Percentiles rank a stretch among this genome's conserved stretches.
Conservation (phyloP, 2,113 vertebrate species). For the Pluvianellus socialis region DNA sequence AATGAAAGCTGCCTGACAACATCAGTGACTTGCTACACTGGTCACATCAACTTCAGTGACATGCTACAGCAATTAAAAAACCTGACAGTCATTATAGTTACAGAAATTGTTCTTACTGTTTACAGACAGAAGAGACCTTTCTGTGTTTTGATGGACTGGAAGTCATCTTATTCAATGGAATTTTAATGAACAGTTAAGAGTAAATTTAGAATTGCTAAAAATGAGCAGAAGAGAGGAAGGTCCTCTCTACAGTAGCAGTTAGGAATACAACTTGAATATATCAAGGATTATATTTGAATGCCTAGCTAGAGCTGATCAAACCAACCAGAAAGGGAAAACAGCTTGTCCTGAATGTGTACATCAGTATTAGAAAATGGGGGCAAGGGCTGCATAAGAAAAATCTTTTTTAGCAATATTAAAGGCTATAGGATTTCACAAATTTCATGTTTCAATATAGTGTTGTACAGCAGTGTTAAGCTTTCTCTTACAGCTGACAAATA, state of each 20-base stretch:
- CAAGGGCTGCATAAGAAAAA: background rate
- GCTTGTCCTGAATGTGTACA: background rate
- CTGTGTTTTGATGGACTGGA: background rate
- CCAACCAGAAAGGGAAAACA: background rate
- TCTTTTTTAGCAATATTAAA: background rate
- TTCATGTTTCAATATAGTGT: background rate
- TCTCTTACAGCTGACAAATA: background rate
- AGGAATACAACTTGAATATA: background rate
- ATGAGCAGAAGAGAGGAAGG: background rate
- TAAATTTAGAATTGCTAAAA: background rate
- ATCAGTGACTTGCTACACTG: background rate
- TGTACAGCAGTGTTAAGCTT: background rate
- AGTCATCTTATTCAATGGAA: background rate
- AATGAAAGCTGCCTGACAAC: background rate
- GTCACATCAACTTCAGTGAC: background rate
- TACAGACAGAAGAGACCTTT: background rate
- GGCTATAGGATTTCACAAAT: background rate
- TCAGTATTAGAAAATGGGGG: background rate
- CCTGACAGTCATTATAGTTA: background rate
- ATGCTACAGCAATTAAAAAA: background rate
- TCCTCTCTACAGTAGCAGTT: background rate
- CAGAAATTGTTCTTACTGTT: background rate
- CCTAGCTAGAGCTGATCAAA: background rate
- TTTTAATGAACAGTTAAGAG: background rate
- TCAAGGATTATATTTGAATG: background rate